A percentile compares a stretch with the other conserved stretches of the same genome.
phyloP scores from a whole-genome alignment of 2,888 invertebrate species.

The Oscheius sp. region DNA sequence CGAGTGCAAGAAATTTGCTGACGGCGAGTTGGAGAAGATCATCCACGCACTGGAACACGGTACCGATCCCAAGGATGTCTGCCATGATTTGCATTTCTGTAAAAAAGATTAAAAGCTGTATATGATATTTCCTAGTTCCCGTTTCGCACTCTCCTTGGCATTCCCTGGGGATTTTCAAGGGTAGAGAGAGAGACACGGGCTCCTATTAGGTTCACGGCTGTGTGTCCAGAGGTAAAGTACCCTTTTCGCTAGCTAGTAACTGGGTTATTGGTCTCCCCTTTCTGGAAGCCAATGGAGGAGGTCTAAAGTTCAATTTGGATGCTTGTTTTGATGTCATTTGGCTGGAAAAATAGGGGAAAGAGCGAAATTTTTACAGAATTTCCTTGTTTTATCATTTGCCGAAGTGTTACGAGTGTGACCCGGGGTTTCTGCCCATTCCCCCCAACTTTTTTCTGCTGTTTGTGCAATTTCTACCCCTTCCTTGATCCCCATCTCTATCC shows the following conservation, averaged over 20 bases:
- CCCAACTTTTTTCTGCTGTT: neutral
- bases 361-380: no score
- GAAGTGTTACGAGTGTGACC: no score
- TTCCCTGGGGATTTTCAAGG: no score
- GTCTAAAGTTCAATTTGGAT: neutral
- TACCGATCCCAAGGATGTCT: constrained; percentile 52
- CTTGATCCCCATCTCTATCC: neutral
- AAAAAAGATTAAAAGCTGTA: constrained; percentile 4
- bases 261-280: constrained; percentile 5
- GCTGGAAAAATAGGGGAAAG: no score
- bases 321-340: no score
- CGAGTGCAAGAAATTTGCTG: constrained; percentile 49
- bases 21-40: constrained; percentile 48
- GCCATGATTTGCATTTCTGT: constrained; percentile 48
- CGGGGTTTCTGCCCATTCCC: no score
- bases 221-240: constrained; percentile 28
- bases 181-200: neutral
- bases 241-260: constrained; percentile 16
- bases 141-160: constrained; percentile 11
- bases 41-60: constrained; percentile 52
- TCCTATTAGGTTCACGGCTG: constrained; percentile 31
- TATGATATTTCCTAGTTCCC: constrained; percentile 4
- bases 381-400: no score
- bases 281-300: no score
- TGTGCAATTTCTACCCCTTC: neutral